Conservation (phyloP, 2,888 invertebrate genomes). For the Phengaris arion region DNA sequence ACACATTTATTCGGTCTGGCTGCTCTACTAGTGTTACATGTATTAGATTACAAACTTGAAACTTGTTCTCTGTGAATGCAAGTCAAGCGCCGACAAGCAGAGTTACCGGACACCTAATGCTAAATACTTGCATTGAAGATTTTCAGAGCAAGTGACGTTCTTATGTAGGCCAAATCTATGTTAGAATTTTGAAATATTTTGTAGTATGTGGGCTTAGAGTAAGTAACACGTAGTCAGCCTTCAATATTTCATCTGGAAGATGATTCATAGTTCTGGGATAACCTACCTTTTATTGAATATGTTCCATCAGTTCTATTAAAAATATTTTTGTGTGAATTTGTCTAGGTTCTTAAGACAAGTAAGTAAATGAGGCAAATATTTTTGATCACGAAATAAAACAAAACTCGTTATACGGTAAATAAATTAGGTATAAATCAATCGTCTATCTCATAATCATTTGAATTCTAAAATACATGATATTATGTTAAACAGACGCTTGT, state of each 20-base stretch:
- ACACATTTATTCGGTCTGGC: conserved; percentile 14
- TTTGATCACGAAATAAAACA: not conserved
- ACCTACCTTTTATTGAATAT: too few species aligned
- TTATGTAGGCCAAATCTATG: conserved; percentile 12
- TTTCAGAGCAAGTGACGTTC: conserved; percentile 43
- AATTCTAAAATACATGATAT: not conserved
- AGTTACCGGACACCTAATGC: conserved; percentile 47
- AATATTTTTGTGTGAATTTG: too few species aligned
- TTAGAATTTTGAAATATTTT: too few species aligned
- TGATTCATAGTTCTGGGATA: too few species aligned
- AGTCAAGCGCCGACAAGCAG: conserved; percentile 38
- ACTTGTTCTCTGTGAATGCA: conserved; percentile 41
- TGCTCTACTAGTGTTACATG: not conserved
- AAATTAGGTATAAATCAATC: too few species aligned
- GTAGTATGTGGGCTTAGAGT: too few species aligned
- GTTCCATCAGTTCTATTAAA: too few species aligned
- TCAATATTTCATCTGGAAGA: too few species aligned
- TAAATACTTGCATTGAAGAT: conserved; percentile 32
- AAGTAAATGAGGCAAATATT: not conserved
- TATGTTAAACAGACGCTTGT: not conserved
- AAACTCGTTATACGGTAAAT: not conserved
- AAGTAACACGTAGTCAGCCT: too few species aligned
- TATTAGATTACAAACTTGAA: conserved; percentile 35
- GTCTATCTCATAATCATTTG: not conserved
- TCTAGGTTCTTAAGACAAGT: too few species aligned